These are phyloP conservation scores for Egretta garzetta DNA, from an alignment of 2,113 vertebrate species.

Conservation along the genomic window DNA sequence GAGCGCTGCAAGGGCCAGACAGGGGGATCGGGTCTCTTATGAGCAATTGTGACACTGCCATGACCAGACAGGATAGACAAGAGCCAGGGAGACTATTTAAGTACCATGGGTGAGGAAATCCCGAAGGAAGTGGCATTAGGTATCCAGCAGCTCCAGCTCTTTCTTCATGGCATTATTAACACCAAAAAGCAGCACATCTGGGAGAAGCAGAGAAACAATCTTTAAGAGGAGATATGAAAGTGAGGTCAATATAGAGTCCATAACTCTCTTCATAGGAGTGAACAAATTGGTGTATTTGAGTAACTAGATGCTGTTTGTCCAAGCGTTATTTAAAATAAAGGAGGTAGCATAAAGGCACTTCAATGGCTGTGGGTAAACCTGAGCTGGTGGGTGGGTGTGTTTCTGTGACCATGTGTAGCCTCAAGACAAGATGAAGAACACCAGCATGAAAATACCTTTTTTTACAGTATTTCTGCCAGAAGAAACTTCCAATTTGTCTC, in stretches of 20 bases:
- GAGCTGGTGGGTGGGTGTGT: background rate
- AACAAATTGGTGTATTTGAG: background rate
- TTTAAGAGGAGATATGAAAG: background rate
- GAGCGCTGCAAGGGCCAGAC: background rate
- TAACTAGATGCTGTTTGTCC: background rate
- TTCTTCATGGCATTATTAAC: background rate
- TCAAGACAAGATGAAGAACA: background rate
- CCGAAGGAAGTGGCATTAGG: background rate
- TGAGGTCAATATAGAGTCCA: background rate
- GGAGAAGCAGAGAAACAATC: background rate
- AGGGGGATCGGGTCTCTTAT: fast-evolving
- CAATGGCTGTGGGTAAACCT: background rate
- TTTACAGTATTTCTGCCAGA: background rate
- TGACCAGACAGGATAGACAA: background rate
- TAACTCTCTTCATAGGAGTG: background rate
- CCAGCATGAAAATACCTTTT: background rate
- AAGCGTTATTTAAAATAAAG: background rate
- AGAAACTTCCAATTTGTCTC: background rate
- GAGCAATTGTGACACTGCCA: fast-evolving
- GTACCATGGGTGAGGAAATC: background rate
- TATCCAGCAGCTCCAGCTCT: background rate
- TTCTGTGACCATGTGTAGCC: background rate
- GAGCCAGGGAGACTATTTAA: background rate
- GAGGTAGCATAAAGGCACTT: background rate
- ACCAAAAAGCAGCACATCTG: background rate